Conservation (phyloP, 1,140 invertebrate genomes). For the Megalopta genalis region DNA sequence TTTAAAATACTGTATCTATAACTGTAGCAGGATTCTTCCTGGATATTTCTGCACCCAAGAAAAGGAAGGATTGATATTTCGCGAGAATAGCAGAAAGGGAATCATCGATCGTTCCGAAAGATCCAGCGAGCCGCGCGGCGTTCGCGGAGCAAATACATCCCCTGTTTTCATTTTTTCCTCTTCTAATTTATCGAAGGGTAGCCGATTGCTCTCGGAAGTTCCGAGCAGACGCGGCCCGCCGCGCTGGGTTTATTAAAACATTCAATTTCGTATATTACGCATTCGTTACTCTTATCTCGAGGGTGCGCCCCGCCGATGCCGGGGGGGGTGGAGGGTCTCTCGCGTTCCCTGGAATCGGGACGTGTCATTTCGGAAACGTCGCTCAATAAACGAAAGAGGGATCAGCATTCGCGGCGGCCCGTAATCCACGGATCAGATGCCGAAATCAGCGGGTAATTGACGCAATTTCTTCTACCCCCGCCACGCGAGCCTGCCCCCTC, state of each 20-base stretch:
- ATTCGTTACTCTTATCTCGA: slow-evolving; percentile 59
- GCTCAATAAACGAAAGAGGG: slow-evolving; percentile 73
- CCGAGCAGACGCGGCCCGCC: neutral
- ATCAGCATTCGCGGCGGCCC: slow-evolving; percentile 72
- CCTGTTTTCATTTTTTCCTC: neutral
- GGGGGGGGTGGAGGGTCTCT: neutral
- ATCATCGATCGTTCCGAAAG: neutral
- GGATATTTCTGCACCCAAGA: no score
- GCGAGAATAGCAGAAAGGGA: no score
- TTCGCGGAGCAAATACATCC: neutral
- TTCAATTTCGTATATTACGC: slow-evolving; percentile 65
- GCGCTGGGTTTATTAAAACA: slow-evolving; percentile 62
- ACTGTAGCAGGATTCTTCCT: no score
- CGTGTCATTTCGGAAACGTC: slow-evolving; percentile 57
- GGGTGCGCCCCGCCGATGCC: slow-evolving; percentile 3
- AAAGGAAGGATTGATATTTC: no score
- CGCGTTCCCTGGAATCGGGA: slow-evolving; percentile 32
- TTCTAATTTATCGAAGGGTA: neutral
- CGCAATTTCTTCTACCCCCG: slow-evolving; percentile 72
- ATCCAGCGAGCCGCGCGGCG: neutral
- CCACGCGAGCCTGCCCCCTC: no score
- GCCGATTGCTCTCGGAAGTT: neutral
- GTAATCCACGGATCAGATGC: slow-evolving; percentile 75
- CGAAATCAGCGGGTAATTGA: slow-evolving; percentile 79
- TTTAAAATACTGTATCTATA: no score